Conservation (phyloP, 2,888 invertebrate species). For the Megastigmus dorsalis region DNA sequence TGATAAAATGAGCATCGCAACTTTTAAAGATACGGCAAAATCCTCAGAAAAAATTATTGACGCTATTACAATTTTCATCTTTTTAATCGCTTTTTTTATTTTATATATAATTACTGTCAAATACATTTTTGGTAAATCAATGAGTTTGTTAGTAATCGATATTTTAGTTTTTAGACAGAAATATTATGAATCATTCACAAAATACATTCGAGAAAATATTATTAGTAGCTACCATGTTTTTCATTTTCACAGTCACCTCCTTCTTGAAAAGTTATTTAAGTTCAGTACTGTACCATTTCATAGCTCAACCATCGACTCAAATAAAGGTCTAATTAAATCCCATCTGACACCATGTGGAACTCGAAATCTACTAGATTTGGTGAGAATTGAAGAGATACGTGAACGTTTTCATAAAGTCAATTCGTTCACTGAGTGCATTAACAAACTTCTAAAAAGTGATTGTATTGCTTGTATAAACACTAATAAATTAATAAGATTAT, state of each 20-base stretch:
- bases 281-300: not conserved
- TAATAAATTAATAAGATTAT: not conserved
- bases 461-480: not conserved
- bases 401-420: not conserved
- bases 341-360: not conserved
- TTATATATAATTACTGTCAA: not conserved
- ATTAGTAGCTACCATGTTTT: not conserved
- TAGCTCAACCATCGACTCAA: not conserved
- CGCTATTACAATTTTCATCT: not conserved
- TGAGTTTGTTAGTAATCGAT: not conserved
- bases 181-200: not conserved
- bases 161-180: not conserved
- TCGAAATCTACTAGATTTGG: not conserved
- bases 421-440: not conserved
- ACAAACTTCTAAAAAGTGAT: not conserved
- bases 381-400: not conserved
- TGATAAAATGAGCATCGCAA: not conserved
- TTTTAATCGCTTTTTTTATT: not conserved
- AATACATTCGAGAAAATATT: not conserved
- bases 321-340: not conserved
- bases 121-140: not conserved
- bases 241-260: not conserved
- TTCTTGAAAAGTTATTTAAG: not conserved
- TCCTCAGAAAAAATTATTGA: not conserved
- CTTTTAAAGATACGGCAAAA: not conserved